These are phyloP conservation scores for Ichneumon xanthorius DNA, from an alignment of 2,888 invertebrate species.

Conservation along the genomic window DNA sequence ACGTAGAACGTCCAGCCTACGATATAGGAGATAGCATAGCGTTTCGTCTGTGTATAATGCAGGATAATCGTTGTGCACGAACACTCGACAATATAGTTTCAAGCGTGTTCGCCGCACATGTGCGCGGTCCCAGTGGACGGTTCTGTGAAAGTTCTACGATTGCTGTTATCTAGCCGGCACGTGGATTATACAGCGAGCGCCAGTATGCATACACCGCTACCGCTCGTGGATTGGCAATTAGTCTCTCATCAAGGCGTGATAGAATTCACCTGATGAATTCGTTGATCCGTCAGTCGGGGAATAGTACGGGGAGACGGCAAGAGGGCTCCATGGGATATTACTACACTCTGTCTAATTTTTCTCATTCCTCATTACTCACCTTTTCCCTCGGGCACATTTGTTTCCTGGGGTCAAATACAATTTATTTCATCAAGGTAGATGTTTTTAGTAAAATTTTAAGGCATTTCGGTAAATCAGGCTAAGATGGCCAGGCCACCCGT, in stretches of 20 bases:
- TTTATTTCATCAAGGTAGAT: not conserved
- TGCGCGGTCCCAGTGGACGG: slow-evolving; percentile 1
- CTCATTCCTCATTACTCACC: not conserved
- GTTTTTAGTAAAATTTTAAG: not conserved
- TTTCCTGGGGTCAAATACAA: not conserved
- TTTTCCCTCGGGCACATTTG: not conserved
- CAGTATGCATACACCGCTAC: slow-evolving; percentile 14
- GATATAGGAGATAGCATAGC: slow-evolving; percentile 20
- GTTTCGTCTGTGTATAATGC: slow-evolving; percentile 17
- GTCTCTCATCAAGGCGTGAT: slow-evolving; percentile 50
- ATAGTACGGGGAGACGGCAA: not conserved
- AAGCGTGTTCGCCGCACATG: slow-evolving; percentile 10
- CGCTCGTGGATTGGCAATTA: slow-evolving; percentile 46
- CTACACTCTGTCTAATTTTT: not conserved
- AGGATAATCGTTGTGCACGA: slow-evolving; percentile 6
- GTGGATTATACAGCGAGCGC: slow-evolving; percentile 20
- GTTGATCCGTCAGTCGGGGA: slow-evolving; percentile 28
- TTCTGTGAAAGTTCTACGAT: slow-evolving; percentile 29
- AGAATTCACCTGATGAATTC: slow-evolving; percentile 47
- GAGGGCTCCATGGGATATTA: slow-evolving; percentile 26
- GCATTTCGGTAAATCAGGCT: too few relatives aligned
- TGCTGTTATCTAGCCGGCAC: slow-evolving; percentile 1
- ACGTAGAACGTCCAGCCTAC: slow-evolving; percentile 22
- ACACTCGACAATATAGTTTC: slow-evolving; percentile 22
- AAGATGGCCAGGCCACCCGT: too few relatives aligned